Percentiles rank a stretch among this genome's conserved stretches.
These are phyloP conservation scores for Hecatera dysodea DNA, from an alignment of 2,888 invertebrate genomes.

Conservation along the genomic window DNA sequence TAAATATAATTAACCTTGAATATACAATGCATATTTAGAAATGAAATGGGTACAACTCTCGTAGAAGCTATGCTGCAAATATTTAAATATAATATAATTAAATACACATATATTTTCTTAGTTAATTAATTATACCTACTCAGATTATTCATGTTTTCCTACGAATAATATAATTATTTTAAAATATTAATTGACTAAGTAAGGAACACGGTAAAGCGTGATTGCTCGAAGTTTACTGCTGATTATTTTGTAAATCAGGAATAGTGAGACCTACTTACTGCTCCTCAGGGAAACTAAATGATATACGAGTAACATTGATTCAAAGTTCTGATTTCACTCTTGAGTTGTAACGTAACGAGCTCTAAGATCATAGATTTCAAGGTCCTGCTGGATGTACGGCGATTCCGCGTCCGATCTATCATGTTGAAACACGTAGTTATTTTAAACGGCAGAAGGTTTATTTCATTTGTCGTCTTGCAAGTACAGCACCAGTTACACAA, in stretches of 20 bases:
- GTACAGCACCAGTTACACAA: constrained; percentile 72
- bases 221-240: not conserved
- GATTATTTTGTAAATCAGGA: not conserved
- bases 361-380: constrained; percentile 68
- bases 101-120: constrained; percentile 37
- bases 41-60: constrained; percentile 41
- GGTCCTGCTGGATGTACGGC: constrained; percentile 67
- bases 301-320: not conserved
- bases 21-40: constrained; percentile 57
- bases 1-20: constrained; percentile 64
- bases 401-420: constrained; percentile 79
- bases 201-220: not conserved
- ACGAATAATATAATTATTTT: not conserved
- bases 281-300: not conserved
- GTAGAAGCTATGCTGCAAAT: constrained; percentile 42
- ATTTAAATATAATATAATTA: too few relatives aligned
- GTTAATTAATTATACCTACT: not conserved
- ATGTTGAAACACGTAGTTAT: constrained; percentile 79
- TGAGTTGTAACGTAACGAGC: constrained; percentile 40
- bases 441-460: constrained; percentile 84
- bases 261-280: not conserved
- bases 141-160: not conserved
- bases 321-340: constrained; percentile 29
- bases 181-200: not conserved
- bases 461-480: constrained; percentile 82